These are phyloP conservation scores for Ctenopoma multispine DNA, from an alignment of 2,797 vertebrate species.

Conservation along the genomic window DNA sequence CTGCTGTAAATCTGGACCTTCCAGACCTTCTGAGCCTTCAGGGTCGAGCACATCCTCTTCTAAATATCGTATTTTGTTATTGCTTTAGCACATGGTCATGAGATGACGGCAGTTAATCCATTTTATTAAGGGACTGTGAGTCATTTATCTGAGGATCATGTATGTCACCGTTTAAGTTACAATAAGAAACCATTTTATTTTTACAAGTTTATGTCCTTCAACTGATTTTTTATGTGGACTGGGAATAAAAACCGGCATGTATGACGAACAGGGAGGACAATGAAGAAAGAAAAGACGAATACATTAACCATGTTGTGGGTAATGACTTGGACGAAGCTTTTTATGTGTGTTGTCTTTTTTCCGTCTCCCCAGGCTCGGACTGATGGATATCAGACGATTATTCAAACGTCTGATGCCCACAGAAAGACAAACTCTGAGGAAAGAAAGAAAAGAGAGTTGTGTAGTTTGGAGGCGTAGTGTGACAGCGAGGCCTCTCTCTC, in stretches of 20 bases:
- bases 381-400: constrained; percentile 69
- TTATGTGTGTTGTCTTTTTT: constrained; percentile 40
- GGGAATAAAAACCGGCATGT: constrained; percentile 11
- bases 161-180: constrained; percentile 2
- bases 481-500: constrained; percentile 67
- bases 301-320: constrained; percentile 44
- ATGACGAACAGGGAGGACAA: constrained; percentile 13
- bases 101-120: too few relatives aligned
- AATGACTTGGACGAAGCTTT: constrained; percentile 33
- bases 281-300: constrained; percentile 39
- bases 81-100: too few relatives aligned
- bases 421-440: constrained; percentile 59
- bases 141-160: background rate
- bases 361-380: constrained; percentile 39
- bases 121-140: too few relatives aligned
- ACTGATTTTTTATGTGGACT: constrained; percentile 9
- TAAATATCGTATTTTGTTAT: too few relatives aligned
- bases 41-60: too few relatives aligned
- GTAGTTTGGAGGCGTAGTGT: constrained; percentile 56
- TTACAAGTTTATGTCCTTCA: background rate
- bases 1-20: too few relatives aligned
- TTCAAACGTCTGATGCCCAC: constrained; percentile 59
- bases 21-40: too few relatives aligned
- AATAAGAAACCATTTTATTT: background rate
- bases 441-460: constrained; percentile 55